Base-by-base conservation (phyloP, 2,888 invertebrate species). In the Gastrophysa polygoni region DNA sequence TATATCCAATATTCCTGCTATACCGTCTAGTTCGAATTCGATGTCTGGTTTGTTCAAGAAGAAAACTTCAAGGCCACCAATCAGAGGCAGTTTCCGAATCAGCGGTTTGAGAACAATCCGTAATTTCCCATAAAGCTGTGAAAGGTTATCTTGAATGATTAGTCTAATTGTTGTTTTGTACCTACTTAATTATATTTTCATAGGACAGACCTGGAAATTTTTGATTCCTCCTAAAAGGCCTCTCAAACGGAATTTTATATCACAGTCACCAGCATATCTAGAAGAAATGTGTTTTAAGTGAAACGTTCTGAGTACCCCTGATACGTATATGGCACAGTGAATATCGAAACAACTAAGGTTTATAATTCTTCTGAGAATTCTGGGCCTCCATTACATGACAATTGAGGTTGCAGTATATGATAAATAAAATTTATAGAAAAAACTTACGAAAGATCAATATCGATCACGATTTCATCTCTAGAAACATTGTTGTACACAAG, bases 231-330 rank as follows among this genome's bases (percentile, higher is more conserved):
- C 92, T 76, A 88, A 87, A 71, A 92, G 85, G 65, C 94, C 93
- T 75, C 92, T 91, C 61, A 96, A 84, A 34, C 89, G 88, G 77
- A 98, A 95, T 57, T 93, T 92, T 70, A 99, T 94, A 81, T 97
- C 93, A 79, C 96, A 96, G 81, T 99, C 98, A 43, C 98, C 97
- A 67, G 96, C 95, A 81, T 98, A 98, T 75, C 94, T 95, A 50
- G 28, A 24, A 21, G n/a, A n/a, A n/a, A n/a, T n/a, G n/a, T n/a
- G n/a, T n/a, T n/a, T n/a, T n/a, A n/a, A n/a, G n/a, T n/a, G n/a
- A n/a, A n/a, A n/a, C n/a, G n/a, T n/a, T n/a, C n/a, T n/a, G n/a
- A n/a, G n/a, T n/a, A n/a, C n/a, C n/a, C n/a, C n/a, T n/a, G n/a
- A n/a, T n/a, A 24, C 7, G 7, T 20, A 18, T 20, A 49, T 44